These are phyloP conservation scores for Otus sunia DNA, from an alignment of 2,113 vertebrate genomes.

Conservation along the genomic window DNA sequence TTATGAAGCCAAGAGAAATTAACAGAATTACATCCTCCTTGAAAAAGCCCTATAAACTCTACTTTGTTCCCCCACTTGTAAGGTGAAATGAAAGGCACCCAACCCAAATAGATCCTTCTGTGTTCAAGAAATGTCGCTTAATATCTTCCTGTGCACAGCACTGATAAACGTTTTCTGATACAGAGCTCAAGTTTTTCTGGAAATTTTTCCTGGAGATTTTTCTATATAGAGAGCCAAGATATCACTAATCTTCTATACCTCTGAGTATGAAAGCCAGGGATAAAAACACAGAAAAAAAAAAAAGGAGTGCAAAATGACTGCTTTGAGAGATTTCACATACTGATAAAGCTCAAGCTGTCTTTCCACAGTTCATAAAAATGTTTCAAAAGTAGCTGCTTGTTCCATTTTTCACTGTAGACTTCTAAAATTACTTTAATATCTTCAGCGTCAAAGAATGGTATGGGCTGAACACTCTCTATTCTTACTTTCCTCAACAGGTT, in stretches of 20 bases:
- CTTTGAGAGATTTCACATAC: background rate
- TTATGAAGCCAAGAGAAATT: background rate
- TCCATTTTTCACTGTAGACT: background rate
- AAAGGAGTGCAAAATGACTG: background rate
- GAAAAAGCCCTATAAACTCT: background rate
- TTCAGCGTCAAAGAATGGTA: background rate
- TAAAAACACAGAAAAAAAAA: background rate
- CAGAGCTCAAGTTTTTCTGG: background rate
- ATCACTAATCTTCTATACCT: background rate
- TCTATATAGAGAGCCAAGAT: background rate
- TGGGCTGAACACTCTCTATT: background rate
- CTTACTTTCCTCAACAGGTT: background rate
- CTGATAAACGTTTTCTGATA: background rate
- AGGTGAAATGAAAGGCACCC: background rate
- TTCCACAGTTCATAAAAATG: background rate
- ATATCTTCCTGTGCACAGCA: background rate
- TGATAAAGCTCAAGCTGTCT: background rate
- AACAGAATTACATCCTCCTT: background rate
- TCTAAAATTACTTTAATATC: background rate
- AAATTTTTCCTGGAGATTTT: background rate
- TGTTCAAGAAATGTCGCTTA: background rate
- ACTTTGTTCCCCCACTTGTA: background rate
- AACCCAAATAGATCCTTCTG: background rate
- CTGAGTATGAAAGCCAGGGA: background rate
- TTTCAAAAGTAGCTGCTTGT: background rate